Base-by-base conservation (phyloP, 2,113 vertebrate species). In the Onychorhynchus coronatus region DNA sequence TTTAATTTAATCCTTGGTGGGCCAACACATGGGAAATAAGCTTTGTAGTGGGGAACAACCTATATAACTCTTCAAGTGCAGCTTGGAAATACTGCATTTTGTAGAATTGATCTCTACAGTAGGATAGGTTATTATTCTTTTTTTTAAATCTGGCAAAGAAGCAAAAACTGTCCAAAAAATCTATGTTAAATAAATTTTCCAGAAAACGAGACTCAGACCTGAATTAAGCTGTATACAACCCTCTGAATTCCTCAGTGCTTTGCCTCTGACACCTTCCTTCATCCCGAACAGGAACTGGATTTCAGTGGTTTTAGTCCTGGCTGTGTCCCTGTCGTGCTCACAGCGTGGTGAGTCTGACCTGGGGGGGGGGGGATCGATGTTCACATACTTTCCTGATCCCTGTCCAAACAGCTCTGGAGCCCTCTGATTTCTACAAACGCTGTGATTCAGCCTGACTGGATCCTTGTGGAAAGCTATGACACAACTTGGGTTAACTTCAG, bases 401-500 rank as follows among this genome's bases (percentile, higher is more conserved):
- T 58, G 33, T 77, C 86, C 61, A 84, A 80, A 88, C 20, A 0
- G 1, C 67, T 81, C 61, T 62, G 28, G 44, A 87, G 20, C 52
- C 61, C 65, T 78, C 86, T 84, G 66, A n/a, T 96, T 90, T 91
- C 72, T 55, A 23, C 92, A 91, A 93, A 91, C 18, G 68, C 2
- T 1, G 63, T 94, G 70, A 96, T 88, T 96, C 80, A 90, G 72
- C 68, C 93, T 91, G 73, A 72, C 68, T 75, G 73, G 68, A 75
- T 80, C 61, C 37, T 56, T 44, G 52, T 61, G 62, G 88, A 78
- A 84, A 76, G 35, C 88, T 92, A 35, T 94, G 95, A 96, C 75
- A 95, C 80, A 91, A 78, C 49, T 93, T 94, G 86, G 76, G 88
- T 93, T 94, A 96, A 91, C 72, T 94, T 94, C 89, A 95, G 89